Base-by-base conservation (phyloP, 1,140 invertebrate genomes). In the Oedothorax gibbosus region DNA sequence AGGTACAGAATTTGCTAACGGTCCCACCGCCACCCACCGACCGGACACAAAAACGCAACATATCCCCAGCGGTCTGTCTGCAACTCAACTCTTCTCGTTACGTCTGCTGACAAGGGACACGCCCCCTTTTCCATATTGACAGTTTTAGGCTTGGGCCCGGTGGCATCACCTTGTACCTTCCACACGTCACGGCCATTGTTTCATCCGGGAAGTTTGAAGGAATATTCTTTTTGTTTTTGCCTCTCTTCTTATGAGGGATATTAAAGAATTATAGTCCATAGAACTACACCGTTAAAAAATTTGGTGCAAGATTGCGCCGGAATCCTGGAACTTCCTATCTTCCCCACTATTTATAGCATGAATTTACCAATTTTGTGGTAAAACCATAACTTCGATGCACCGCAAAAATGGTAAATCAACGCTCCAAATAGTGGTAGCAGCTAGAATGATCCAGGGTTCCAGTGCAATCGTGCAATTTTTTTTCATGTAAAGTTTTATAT, bases 81-180 rank as follows among this genome's bases (percentile, higher is more conserved):
- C 81, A 71, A 66, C 60, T 84, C 81, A 84, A 84, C 81, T 84
- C 81, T 76, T 75, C 81, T 84, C 81, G 81, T 84, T 84, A 84
- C 14, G 72, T 66, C 20, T 51, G 81, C 71, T 84, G 81, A 76
- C 81, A 84, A 50, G 81, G 64, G 69, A 57, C 15, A 62, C 72
- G 60, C 81, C 71, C 64, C 81, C 15, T 84, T n/a, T 15, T 54
- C 80, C 68, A 68, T 57, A 82, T 82, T 82, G 80, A 82, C 80
- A 82, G 68, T 81, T 81, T 71, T 64, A 64, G 35, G 75, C 66
- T 71, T 56, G 64, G 35, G 56, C 77, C 66, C 62, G 65, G 56
- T 18, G 54, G 21, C 78, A 71, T 81, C 80, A 68, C 60, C n/a
- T 56, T 50, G 60, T 60, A 77, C 80, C 80, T 54, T 21, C 60